Evolutionary conservation across 2,113 vertebrate species (phyloP), one percentile per base, ranked within the genome.

Genomic region (Megaceryle maxima): DNA sequence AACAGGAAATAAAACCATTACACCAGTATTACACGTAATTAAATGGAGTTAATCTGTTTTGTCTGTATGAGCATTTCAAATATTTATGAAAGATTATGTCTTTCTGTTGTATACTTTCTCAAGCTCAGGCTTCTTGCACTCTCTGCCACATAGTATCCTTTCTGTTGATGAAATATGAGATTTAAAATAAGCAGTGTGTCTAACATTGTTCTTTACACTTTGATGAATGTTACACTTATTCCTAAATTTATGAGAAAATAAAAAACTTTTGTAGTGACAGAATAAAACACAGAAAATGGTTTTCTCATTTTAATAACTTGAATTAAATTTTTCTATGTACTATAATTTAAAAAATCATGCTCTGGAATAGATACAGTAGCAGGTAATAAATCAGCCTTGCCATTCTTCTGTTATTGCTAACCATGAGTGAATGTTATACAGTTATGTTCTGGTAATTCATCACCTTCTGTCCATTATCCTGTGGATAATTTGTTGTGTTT

Each of bases 361-460:
- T 51, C 53, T 88, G 48, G 53, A 87, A 78, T 51, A 92, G 69
- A 88, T 56, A 59, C 19, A 64, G 39, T 48, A 92, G 57, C 35
- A 83, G 92, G 75, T 41, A 95, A 96, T 94, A 95, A 94, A 96
- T 96, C 82, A 95, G 20, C 51, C 37, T 94, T 96, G 87, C 76
- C 33, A 56, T 91, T 90, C 69, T 90, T 91, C 75, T 91, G 24
- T 80, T 87, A 80, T 90, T 92, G 67, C 84, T 87, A 64, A 68
- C 60, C 37, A 35, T 35, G 50, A 91, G 31, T 91, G 75, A 93
- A 83, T 69, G 55, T 13, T 95, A 57, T 10, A 95, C 81, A 83
- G 82, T 88, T 89, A 76, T 91, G 46, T 94, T 93, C 56, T 26
- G 1, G 83, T 74, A 96, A 97, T 97, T 96, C 81, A 95, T 87